A percentile compares a stretch with the other conserved stretches of the same genome.
phyloP scores from a whole-genome alignment of 1,140 invertebrate species.

The Phymorhynchus buccinoides region DNA sequence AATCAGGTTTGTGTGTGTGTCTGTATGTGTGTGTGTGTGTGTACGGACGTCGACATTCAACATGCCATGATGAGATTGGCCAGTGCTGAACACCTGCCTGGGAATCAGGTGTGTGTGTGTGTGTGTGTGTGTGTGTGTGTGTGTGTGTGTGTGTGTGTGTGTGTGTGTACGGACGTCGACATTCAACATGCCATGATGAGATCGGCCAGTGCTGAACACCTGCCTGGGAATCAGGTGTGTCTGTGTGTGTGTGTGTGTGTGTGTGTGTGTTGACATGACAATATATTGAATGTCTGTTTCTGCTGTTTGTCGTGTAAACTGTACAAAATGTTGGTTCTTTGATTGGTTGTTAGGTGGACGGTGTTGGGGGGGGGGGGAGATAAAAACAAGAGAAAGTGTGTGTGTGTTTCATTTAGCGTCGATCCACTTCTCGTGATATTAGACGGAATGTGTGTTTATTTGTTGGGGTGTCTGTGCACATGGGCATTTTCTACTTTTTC shows the following conservation, averaged over 20 bases:
- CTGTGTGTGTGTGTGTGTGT: neutral
- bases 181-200: neutral
- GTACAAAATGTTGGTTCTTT: too few species aligned
- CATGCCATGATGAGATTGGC: conserved; percentile 53
- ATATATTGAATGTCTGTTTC: too few species aligned
- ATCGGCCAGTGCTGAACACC: too few species aligned
- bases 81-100: conserved; percentile 53
- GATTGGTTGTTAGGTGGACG: too few species aligned
- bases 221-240: neutral
- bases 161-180: neutral
- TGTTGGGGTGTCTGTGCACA: too few species aligned
- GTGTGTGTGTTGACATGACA: neutral
- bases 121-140: neutral
- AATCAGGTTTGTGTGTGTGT: neutral
- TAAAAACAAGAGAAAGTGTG: too few species aligned
- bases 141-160: neutral
- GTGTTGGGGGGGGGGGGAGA: too few species aligned
- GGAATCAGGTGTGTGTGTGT: neutral
- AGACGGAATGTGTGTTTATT: too few species aligned
- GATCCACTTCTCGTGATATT: too few species aligned
- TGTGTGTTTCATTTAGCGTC: too few species aligned
- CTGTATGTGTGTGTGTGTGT: neutral
- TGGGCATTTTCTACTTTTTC: too few species aligned
- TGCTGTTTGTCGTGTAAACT: too few species aligned
- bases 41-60: conserved; percentile 53